phyloP scores from a whole-genome alignment of 2,797 vertebrate species.

The Sparus aurata region DNA sequence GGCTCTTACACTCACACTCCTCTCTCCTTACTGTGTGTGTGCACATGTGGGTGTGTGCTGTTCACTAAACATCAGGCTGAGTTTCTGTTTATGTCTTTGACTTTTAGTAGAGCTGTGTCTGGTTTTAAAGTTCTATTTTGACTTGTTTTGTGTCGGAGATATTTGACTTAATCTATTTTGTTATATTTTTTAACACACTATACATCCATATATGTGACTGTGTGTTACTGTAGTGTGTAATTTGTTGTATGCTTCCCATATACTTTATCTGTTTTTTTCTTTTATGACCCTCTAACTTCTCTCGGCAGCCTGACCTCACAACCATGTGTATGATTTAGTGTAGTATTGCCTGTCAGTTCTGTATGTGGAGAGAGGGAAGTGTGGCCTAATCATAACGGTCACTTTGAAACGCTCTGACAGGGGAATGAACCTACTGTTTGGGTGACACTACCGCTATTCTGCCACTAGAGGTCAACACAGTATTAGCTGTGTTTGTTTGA shows the following conservation, averaged over 20 bases:
- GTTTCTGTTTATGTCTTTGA: slow-evolving; percentile 52
- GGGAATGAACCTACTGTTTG: not conserved
- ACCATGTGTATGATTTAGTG: slow-evolving; percentile 7
- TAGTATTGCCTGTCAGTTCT: not conserved
- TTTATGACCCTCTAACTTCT: not conserved
- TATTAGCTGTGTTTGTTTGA: slow-evolving; percentile 10
- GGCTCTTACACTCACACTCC: slow-evolving; percentile 2
- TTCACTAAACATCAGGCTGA: slow-evolving; percentile 6
- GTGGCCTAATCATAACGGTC: slow-evolving; percentile 6
- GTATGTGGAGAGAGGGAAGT: slow-evolving; percentile 7
- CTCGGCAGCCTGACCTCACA: not conserved
- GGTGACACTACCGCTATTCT: not conserved
- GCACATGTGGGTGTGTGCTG: not conserved
- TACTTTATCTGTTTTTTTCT: not conserved
- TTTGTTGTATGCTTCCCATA: not conserved
- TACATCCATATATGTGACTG: not conserved
- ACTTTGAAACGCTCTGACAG: not conserved
- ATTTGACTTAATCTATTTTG: not conserved
- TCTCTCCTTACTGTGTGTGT: slow-evolving; percentile 5
- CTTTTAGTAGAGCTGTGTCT: slow-evolving; percentile 13
- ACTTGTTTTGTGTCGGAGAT: not conserved
- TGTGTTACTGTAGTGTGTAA: not conserved
- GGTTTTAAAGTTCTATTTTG: slow-evolving; percentile 6
- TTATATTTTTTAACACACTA: not conserved
- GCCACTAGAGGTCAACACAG: slow-evolving; percentile 70